These are phyloP conservation scores for Nipponia nippon DNA, from an alignment of 2,113 vertebrate species.

Conservation along the genomic window DNA sequence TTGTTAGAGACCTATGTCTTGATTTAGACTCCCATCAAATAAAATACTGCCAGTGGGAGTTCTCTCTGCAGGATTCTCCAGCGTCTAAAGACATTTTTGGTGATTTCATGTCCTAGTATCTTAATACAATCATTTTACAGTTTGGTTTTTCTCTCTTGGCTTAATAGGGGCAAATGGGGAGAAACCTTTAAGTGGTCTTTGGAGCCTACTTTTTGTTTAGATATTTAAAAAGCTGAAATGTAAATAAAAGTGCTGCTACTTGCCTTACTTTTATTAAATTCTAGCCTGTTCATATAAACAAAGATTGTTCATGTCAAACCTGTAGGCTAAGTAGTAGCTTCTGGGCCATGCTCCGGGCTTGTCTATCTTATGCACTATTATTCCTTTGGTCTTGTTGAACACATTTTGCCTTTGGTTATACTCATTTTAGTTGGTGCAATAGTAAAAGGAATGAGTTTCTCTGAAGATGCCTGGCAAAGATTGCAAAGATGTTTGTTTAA, in stretches of 20 bases:
- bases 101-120: rapidly evolving
- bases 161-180: background rate
- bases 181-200: background rate
- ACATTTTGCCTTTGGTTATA: constrained; percentile 16
- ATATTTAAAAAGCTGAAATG: background rate
- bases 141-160: background rate
- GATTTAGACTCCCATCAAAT: background rate
- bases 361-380: background rate
- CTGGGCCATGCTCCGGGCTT: background rate
- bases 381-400: background rate
- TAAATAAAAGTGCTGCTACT: background rate
- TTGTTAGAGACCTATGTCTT: background rate
- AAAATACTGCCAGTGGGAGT: background rate
- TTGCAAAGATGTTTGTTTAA: background rate
- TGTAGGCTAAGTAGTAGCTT: background rate
- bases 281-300: background rate
- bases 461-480: background rate
- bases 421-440: background rate
- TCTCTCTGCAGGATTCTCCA: background rate
- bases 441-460: background rate
- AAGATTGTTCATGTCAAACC: background rate
- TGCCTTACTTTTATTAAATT: background rate
- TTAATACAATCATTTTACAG: background rate
- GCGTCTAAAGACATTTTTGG: background rate
- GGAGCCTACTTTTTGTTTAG: background rate